Conservation (phyloP, 1,140 invertebrate species). For the Sweltsa coloradensis region DNA sequence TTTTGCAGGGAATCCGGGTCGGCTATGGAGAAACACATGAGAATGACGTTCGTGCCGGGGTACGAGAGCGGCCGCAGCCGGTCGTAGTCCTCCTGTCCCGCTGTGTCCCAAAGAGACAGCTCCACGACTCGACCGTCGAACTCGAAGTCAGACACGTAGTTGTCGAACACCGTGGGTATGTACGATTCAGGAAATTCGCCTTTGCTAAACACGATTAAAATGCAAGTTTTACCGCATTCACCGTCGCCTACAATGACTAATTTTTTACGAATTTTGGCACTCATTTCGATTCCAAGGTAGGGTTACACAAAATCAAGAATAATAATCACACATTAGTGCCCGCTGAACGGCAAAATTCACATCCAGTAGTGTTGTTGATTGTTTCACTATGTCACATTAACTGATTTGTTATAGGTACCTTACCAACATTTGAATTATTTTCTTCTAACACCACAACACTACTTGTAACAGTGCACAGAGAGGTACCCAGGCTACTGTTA, state of each 20-base stretch:
- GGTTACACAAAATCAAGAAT: too few relatives aligned
- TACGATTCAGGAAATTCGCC: constrained; percentile 56
- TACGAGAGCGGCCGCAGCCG: constrained; percentile 63
- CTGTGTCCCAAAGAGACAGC: constrained; percentile 55
- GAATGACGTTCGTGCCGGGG: constrained; percentile 47
- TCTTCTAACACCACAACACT: too few relatives aligned
- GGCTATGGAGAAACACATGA: constrained; percentile 44
- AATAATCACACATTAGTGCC: too few relatives aligned
- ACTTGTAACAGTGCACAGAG: too few relatives aligned
- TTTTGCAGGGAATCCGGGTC: constrained; percentile 41
- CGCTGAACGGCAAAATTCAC: too few relatives aligned
- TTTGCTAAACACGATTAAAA: constrained; percentile 51
- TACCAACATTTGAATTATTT: too few relatives aligned
- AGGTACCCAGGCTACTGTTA: too few relatives aligned
- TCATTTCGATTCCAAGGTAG: too few relatives aligned
- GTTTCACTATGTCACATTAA: too few relatives aligned
- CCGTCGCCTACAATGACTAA: constrained; percentile 58
- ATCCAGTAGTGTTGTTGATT: too few relatives aligned
- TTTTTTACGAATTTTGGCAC: constrained; percentile 52
- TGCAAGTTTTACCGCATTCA: constrained; percentile 53
- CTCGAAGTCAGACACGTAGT: constrained; percentile 55
- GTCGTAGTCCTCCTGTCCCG: constrained; percentile 93
- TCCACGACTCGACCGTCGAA: constrained; percentile 50
- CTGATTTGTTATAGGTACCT: too few relatives aligned
- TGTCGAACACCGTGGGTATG: constrained; percentile 57